Evolutionary conservation across 37 sponge, comb jelly and placozoan species (phyloP).

Genomic region (Chondrosia reniformis): DNA sequence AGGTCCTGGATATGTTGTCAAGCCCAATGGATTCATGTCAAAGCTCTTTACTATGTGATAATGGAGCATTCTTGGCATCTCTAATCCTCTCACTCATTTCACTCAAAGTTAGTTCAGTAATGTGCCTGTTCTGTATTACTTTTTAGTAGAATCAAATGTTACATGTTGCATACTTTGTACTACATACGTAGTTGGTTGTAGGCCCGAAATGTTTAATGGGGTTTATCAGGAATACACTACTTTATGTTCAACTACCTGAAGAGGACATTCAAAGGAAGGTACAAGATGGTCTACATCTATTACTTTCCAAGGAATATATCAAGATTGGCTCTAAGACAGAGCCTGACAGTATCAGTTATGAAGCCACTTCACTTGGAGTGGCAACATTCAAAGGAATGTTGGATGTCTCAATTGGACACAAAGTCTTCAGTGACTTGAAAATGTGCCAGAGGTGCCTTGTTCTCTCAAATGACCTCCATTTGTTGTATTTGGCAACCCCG

Average conservation of each 20-base stretch:
- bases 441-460: constrained; percentile 56
- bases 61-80: constrained; percentile 19
- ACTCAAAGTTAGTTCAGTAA: constrained; percentile 35
- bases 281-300: not conserved
- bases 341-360: not conserved
- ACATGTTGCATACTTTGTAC: not conserved
- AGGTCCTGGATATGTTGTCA: constrained; percentile 57
- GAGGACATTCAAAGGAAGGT: constrained; percentile 6
- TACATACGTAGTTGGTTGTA: not conserved
- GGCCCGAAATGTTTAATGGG: not conserved
- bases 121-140: not conserved
- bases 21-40: constrained; percentile 54
- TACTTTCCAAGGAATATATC: constrained; percentile 33
- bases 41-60: constrained; percentile 53
- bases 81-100: constrained; percentile 61
- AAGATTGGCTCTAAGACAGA: not conserved
- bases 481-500: constrained; percentile 84
- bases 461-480: constrained; percentile 78
- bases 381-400: constrained; percentile 72
- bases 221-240: constrained; percentile 57
- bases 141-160: not conserved
- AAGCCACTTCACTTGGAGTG: constrained; percentile 60
- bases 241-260: constrained; percentile 33
- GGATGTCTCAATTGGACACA: constrained; percentile 37
- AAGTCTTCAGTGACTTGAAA: constrained; percentile 38